phyloP scores from a whole-genome alignment of 2,797 vertebrate genomes.

The Echeneis naucrates region DNA sequence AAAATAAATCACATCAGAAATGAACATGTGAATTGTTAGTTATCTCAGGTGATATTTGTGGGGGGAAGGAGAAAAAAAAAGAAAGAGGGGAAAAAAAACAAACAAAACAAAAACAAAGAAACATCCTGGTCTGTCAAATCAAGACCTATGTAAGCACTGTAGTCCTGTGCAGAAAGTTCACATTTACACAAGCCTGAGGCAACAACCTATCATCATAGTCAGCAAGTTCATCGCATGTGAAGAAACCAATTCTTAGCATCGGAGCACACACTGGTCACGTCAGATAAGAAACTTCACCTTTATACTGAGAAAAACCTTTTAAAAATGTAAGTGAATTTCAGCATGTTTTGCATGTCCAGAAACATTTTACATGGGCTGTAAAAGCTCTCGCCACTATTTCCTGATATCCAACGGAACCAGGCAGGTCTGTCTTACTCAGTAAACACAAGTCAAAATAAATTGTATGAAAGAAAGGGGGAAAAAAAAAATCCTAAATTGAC shows the following conservation, averaged over 20 bases:
- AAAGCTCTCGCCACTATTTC: not conserved
- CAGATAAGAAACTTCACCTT: slow-evolving; percentile 26
- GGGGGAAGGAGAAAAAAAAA: no score
- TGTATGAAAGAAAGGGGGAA: no score
- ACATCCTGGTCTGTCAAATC: slow-evolving; percentile 44
- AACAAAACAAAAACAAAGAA: not conserved
- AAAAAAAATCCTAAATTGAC: not conserved
- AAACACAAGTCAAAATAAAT: slow-evolving; percentile 1
- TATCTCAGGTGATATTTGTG: slow-evolving; percentile 39
- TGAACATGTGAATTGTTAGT: slow-evolving; percentile 68
- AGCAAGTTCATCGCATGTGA: slow-evolving; percentile 16
- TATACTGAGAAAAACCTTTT: slow-evolving; percentile 6
- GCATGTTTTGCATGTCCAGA: slow-evolving; percentile 75
- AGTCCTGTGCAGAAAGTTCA: slow-evolving; percentile 28
- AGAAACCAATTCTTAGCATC: slow-evolving; percentile 26
- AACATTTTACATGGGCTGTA: slow-evolving; percentile 33
- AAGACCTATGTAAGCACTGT: slow-evolving; percentile 49
- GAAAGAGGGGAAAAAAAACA: not conserved
- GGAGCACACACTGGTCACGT: slow-evolving; percentile 37
- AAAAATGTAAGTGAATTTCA: not conserved
- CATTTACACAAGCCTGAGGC: slow-evolving; percentile 32
- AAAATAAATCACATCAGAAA: slow-evolving; percentile 38
- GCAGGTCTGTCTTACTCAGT: not conserved
- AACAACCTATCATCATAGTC: not conserved
- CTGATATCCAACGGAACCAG: not conserved